These are phyloP conservation scores for Huso huso DNA, from an alignment of 2,797 vertebrate species.

Conservation along the genomic window DNA sequence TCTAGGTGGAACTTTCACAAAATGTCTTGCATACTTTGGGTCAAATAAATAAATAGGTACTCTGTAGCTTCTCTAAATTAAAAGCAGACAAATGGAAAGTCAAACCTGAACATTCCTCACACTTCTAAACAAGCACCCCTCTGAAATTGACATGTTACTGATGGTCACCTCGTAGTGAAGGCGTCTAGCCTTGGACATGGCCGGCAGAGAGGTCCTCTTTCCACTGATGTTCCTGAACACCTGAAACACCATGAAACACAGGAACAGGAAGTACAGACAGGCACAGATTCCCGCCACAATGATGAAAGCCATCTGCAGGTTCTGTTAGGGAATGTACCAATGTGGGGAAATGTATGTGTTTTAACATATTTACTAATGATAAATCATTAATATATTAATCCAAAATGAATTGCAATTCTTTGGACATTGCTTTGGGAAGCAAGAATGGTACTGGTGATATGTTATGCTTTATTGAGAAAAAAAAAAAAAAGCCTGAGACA, in stretches of 20 bases:
- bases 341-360: background rate
- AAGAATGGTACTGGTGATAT: too few relatives aligned
- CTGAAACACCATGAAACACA: conserved; percentile 97
- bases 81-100: too few relatives aligned
- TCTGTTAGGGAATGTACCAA: conserved; percentile 50
- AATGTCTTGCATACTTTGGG: background rate
- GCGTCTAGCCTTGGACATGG: conserved; percentile 88
- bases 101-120: background rate
- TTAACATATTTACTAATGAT: too few relatives aligned
- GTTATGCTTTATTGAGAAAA: too few relatives aligned
- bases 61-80: background rate
- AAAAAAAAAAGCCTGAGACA: too few relatives aligned
- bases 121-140: background rate
- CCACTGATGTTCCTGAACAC: conserved; percentile 95
- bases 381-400: too few relatives aligned
- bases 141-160: too few relatives aligned
- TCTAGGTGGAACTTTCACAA: background rate
- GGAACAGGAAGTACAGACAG: conserved; percentile 94
- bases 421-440: too few relatives aligned
- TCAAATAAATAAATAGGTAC: background rate
- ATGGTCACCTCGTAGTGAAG: conserved; percentile 82
- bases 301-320: conserved; percentile 89
- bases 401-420: too few relatives aligned
- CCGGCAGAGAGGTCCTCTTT: conserved; percentile 81
- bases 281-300: conserved; percentile 93